phyloP scores from a whole-genome alignment of 2,113 vertebrate genomes.

The Microtus richardsoni region DNA sequence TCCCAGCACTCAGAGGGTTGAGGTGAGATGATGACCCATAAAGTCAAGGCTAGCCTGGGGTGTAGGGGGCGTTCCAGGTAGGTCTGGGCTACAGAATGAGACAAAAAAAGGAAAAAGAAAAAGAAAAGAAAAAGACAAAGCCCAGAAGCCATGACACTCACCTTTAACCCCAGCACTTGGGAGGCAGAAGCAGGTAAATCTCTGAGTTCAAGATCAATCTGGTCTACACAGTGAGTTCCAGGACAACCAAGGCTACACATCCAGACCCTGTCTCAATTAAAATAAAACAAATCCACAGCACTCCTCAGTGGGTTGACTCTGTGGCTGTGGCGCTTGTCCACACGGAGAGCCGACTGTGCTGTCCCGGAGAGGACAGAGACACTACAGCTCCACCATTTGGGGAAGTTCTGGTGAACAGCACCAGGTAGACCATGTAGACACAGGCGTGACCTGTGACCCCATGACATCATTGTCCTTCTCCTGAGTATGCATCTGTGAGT shows the following conservation, averaged over 20 bases:
- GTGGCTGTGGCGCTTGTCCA: neutral
- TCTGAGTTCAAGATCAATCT: neutral
- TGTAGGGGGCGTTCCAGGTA: neutral
- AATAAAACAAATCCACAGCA: neutral
- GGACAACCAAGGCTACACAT: neutral
- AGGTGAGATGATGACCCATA: too few species aligned
- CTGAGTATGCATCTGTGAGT: neutral
- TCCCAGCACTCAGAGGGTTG: neutral
- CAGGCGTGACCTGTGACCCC: neutral
- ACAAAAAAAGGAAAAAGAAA: neutral
- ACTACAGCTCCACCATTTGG: neutral
- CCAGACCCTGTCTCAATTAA: neutral
- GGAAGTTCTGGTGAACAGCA: neutral
- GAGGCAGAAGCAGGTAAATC: neutral
- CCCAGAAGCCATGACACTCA: fast-evolving
- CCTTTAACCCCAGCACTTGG: neutral
- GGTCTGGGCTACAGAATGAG: neutral
- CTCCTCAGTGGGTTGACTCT: neutral
- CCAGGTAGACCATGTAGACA: neutral
- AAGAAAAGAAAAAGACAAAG: neutral
- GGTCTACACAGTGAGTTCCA: neutral
- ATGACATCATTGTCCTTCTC: neutral
- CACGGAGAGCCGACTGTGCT: neutral
- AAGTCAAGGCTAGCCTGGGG: neutral
- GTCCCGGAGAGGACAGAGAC: too few species aligned